phyloP scores from a whole-genome alignment of 2,113 vertebrate genomes.

The Rhadina sibilatrix region DNA sequence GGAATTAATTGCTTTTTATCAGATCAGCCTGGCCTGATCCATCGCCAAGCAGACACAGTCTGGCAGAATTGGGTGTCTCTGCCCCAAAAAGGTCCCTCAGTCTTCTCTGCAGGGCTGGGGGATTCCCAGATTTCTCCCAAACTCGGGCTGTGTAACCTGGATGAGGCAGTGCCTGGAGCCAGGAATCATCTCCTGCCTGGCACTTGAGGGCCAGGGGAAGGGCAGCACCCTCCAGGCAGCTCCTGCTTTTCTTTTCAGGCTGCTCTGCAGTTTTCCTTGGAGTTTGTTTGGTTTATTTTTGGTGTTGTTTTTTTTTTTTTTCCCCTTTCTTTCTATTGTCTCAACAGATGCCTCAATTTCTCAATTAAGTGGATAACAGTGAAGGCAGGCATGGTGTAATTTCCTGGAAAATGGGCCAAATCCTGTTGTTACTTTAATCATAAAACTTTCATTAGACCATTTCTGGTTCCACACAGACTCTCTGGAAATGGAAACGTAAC shows the following conservation, averaged over 20 bases:
- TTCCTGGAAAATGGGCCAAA: conserved; percentile 29
- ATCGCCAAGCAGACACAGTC: background rate
- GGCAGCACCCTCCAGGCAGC: background rate
- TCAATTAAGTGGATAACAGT: background rate
- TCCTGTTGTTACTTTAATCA: background rate
- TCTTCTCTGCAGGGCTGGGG: background rate
- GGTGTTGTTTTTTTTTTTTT: no score
- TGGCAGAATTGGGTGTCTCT: background rate
- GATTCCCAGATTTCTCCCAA: background rate
- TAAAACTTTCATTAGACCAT: background rate
- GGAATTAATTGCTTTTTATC: background rate
- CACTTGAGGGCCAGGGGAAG: background rate
- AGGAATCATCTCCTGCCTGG: background rate
- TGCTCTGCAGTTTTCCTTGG: background rate
- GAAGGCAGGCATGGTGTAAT: background rate
- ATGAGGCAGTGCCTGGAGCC: background rate
- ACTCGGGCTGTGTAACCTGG: background rate
- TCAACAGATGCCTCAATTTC: background rate
- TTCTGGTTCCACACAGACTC: background rate
- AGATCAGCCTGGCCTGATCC: background rate
- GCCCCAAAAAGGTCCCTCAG: background rate
- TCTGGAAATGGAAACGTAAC: background rate
- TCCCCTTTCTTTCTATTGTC: fast-evolving
- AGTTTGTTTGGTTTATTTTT: background rate
- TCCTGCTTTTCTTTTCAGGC: background rate